Conservation (phyloP, 2,888 invertebrate species). For the Drosophila anceps region DNA sequence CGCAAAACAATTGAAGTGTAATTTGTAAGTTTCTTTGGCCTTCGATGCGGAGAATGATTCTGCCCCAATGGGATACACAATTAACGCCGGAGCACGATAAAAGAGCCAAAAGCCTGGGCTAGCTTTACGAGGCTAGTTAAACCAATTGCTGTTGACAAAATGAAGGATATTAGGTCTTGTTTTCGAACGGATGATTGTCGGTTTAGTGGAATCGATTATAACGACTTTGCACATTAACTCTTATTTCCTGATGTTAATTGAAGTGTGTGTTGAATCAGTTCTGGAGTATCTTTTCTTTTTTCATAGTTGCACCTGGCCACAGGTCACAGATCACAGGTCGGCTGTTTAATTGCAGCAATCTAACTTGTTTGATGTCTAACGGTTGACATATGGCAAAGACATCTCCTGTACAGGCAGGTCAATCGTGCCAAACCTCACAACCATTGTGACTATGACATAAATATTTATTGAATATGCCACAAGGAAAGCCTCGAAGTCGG, state of each 20-base stretch:
- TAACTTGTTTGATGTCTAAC: conserved; percentile 19
- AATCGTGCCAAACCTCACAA: conserved; percentile 31
- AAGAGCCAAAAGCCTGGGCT: neutral
- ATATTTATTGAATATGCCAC: conserved; percentile 69
- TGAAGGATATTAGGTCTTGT: conserved; percentile 6
- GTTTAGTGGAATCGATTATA: conserved; percentile 8
- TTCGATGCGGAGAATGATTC: conserved; percentile 27
- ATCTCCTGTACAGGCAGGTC: conserved; percentile 25
- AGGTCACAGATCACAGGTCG: neutral
- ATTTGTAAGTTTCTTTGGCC: conserved; percentile 58
- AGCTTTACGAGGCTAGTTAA: conserved; percentile 24
- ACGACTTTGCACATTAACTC: conserved; percentile 2
- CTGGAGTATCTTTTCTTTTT: neutral
- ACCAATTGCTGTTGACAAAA: conserved; percentile 3
- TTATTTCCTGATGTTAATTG: conserved; percentile 6
- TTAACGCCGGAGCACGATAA: conserved; percentile 42
- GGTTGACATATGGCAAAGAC: conserved; percentile 38
- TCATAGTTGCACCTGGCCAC: neutral
- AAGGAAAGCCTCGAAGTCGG: conserved; percentile 18
- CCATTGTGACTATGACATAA: conserved; percentile 52
- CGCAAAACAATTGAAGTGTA: conserved; percentile 67
- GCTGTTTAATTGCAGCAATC: conserved; percentile 4
- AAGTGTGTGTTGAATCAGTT: conserved; percentile 3
- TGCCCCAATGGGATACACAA: conserved; percentile 46
- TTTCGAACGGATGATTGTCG: neutral